Evolutionary conservation across 2,888 invertebrate species (phyloP).

Genomic region (Hymenopus coronatus): DNA sequence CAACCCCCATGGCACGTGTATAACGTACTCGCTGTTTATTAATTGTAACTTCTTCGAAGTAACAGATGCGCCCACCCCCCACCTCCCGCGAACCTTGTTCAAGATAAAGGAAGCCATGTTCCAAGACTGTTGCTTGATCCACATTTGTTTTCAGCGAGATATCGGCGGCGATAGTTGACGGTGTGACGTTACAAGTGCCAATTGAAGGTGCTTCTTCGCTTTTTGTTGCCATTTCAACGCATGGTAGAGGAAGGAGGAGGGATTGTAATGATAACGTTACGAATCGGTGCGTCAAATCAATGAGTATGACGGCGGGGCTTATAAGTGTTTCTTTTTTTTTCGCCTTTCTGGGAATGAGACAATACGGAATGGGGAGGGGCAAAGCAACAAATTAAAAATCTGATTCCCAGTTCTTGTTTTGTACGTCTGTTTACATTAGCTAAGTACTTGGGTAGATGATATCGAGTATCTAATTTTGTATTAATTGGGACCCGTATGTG

Average conservation of each 20-base stretch:
- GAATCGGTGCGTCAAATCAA: neutral
- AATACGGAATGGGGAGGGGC: neutral
- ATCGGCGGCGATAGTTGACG: neutral
- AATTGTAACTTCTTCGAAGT: neutral
- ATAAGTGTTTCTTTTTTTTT: neutral
- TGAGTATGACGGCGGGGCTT: neutral
- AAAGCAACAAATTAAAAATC: neutral
- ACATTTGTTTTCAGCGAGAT: neutral
- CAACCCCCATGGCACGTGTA: neutral
- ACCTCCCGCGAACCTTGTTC: too few relatives aligned
- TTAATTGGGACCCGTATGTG: neutral
- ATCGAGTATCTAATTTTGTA: neutral
- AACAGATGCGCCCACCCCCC: neutral
- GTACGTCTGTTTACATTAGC: neutral
- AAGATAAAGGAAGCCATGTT: neutral
- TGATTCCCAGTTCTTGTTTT: neutral
- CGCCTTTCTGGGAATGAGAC: neutral
- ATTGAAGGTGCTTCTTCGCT: constrained; percentile 5
- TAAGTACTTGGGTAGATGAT: neutral
- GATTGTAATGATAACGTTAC: neutral
- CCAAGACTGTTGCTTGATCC: neutral
- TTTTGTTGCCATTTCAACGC: neutral
- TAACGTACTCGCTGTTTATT: neutral
- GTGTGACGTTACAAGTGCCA: neutral
- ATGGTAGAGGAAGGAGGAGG: neutral